Percentiles rank a stretch among this genome's conserved stretches.
Conservation (phyloP, 2,113 vertebrate species). For the Pluvianellus socialis region DNA sequence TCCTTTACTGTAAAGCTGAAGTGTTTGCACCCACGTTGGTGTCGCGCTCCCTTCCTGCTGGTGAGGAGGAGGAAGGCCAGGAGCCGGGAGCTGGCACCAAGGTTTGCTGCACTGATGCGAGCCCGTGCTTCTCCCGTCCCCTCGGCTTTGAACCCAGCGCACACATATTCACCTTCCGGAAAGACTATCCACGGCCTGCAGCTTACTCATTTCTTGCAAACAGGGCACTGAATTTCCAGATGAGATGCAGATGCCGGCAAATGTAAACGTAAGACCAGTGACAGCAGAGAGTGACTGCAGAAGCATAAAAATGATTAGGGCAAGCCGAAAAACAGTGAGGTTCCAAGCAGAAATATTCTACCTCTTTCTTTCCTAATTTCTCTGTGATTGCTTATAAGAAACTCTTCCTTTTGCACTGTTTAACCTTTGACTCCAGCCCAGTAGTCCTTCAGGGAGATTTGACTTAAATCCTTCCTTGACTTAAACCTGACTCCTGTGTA, state of each 20-base stretch:
- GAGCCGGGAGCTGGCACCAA: neutral
- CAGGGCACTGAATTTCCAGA: neutral
- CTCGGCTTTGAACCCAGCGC: neutral
- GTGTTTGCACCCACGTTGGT: rapidly evolving
- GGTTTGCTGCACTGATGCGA: neutral
- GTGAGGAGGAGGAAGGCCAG: neutral
- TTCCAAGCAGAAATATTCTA: too few relatives aligned
- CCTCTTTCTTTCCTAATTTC: too few relatives aligned
- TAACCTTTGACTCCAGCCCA: neutral
- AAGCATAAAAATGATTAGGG: too few relatives aligned
- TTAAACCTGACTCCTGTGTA: neutral
- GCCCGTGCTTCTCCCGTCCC: rapidly evolving
- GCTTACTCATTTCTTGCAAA: neutral
- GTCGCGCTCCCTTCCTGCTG: neutral
- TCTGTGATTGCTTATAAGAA: too few relatives aligned
- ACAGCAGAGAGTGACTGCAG: too few relatives aligned
- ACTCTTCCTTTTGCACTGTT: too few relatives aligned
- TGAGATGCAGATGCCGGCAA: neutral
- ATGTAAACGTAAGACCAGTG: neutral
- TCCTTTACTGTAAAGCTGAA: neutral
- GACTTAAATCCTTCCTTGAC: neutral
- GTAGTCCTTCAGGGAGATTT: neutral
- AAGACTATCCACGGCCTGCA: neutral
- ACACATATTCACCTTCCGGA: neutral
- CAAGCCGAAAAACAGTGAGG: too few relatives aligned